These are phyloP conservation scores for Rhadina sibilatrix DNA, from an alignment of 2,113 vertebrate genomes.

Conservation along the genomic window DNA sequence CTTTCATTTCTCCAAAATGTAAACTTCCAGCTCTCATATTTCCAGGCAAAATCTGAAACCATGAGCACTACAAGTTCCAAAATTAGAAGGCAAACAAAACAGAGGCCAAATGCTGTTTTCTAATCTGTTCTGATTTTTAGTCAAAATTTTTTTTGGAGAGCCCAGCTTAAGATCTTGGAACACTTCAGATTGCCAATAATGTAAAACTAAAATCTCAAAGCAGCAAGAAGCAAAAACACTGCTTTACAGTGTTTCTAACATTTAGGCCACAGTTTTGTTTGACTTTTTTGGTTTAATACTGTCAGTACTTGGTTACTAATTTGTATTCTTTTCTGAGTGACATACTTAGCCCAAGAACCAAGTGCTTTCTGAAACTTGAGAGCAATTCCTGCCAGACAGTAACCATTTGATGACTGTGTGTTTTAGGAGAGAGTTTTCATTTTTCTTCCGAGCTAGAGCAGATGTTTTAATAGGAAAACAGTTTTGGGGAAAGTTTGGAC, in stretches of 20 bases:
- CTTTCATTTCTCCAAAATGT: conserved; percentile 59
- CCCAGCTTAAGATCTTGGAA: conserved; percentile 37
- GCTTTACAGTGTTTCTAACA: not conserved
- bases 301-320: not conserved
- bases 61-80: conserved; percentile 42
- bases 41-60: conserved; percentile 62
- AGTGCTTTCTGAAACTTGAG: not conserved
- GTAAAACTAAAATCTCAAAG: conserved; percentile 12
- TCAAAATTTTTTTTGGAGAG: conserved; percentile 49
- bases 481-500: not conserved
- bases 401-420: not conserved
- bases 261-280: not conserved
- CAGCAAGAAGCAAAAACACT: not conserved
- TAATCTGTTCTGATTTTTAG: conserved; percentile 63
- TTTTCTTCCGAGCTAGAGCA: not conserved
- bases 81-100: conserved; percentile 68
- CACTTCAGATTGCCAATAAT: conserved; percentile 35
- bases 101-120: conserved; percentile 58
- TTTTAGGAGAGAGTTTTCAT: not conserved
- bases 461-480: not conserved
- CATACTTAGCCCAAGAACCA: not conserved
- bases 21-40: conserved; percentile 59
- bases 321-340: not conserved
- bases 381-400: not conserved
- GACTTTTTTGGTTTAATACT: not conserved